phyloP scores from a whole-genome alignment of 2,797 vertebrate genomes.

The Coregonus sp. region DNA sequence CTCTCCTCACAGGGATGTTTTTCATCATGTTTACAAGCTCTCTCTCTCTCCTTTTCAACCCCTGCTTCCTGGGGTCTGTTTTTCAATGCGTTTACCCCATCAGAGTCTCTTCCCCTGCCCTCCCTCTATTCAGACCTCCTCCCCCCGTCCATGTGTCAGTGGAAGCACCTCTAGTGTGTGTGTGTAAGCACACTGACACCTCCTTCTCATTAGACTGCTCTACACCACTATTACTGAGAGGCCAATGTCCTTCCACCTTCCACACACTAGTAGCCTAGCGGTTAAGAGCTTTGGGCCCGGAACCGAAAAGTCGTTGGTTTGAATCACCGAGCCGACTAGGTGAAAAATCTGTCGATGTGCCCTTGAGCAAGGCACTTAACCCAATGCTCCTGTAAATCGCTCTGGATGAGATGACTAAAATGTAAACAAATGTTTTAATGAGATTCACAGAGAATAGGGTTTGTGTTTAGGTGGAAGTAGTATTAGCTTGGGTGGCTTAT shows the following conservation, averaged over 20 bases:
- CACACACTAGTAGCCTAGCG: background rate
- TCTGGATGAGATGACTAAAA: too few relatives aligned
- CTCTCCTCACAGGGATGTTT: background rate
- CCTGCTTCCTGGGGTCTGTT: constrained; percentile 19
- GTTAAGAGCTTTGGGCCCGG: too few relatives aligned
- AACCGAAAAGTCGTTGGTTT: too few relatives aligned
- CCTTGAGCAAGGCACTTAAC: too few relatives aligned
- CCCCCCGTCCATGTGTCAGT: constrained; percentile 28
- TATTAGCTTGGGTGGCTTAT: background rate
- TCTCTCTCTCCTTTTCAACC: constrained; percentile 1
- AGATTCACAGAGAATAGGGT: constrained; percentile 7
- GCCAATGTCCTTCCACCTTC: constrained; percentile 28
- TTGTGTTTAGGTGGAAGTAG: background rate
- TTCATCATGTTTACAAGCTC: constrained; percentile 5
- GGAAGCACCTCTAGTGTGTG: constrained; percentile 38
- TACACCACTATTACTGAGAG: constrained; percentile 40
- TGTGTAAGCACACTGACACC: constrained; percentile 44
- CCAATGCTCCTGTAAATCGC: too few relatives aligned
- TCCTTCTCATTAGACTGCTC: constrained; percentile 41
- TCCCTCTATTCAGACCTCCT: background rate
- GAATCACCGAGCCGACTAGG: too few relatives aligned
- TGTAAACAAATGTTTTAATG: background rate
- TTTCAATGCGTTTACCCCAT: constrained; percentile 3
- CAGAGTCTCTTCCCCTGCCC: background rate
- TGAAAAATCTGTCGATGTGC: too few relatives aligned